phyloP scores from a whole-genome alignment of 2,113 vertebrate species.

The Forbesichthys agassizii region DNA sequence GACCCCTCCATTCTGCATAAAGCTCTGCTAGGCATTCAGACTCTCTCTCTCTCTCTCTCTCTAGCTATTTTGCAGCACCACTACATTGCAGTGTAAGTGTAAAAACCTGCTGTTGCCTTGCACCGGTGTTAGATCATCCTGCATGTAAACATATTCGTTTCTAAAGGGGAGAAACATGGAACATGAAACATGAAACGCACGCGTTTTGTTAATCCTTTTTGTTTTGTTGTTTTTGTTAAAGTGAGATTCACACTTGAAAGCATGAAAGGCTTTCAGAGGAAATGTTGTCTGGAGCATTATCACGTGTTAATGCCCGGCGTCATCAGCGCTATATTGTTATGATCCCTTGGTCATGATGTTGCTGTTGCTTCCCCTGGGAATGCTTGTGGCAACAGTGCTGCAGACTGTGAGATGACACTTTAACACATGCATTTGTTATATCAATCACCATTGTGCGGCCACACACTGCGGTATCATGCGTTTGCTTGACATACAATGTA shows the following conservation, averaged over 20 bases:
- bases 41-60: conserved; percentile 27
- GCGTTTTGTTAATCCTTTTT: neutral
- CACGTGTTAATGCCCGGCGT: conserved; percentile 32
- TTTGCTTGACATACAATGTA: conserved; percentile 4
- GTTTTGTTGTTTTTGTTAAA: conserved; percentile 5
- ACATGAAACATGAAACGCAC: neutral
- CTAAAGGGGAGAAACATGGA: neutral
- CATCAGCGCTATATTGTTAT: conserved; percentile 41
- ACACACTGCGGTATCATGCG: conserved; percentile 34
- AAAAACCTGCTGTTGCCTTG: conserved; percentile 35
- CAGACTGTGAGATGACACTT: conserved; percentile 24
- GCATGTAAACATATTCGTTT: conserved; percentile 1
- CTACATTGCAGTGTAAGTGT: conserved; percentile 60
- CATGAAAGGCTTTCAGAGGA: conserved; percentile 25
- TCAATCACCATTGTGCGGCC: conserved; percentile 6
- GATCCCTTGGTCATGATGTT: conserved; percentile 42
- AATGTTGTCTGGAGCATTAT: conserved; percentile 35
- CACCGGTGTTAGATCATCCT: conserved; percentile 25
- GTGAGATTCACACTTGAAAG: neutral
- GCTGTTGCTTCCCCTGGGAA: conserved; percentile 40
- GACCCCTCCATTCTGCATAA: conserved; percentile 10
- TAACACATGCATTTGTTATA: neutral
- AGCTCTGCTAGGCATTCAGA: neutral
- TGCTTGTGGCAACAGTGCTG: conserved; percentile 37
- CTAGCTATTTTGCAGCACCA: conserved; percentile 55